Conservation (phyloP, 2,113 vertebrate species). For the Channa maculata region DNA sequence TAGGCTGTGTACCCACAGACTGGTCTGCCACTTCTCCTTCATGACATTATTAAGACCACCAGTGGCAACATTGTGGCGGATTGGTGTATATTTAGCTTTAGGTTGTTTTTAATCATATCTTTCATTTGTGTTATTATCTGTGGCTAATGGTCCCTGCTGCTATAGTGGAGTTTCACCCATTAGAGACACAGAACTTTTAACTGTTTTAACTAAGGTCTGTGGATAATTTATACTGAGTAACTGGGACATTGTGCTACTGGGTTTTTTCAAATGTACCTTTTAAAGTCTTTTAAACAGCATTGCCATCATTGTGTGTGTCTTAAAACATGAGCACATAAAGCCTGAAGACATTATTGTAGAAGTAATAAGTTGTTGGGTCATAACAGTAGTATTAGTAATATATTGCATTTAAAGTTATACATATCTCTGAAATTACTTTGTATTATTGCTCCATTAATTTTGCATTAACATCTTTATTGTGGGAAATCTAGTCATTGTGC, state of each 20-base stretch:
- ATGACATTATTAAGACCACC: too few species aligned
- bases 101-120: too few species aligned
- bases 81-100: too few species aligned
- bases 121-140: too few species aligned
- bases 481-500: not conserved
- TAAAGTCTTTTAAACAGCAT: not conserved
- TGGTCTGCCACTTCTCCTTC: too few species aligned
- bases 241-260: not conserved
- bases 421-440: not conserved
- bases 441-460: not conserved
- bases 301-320: not conserved
- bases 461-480: not conserved
- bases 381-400: not conserved
- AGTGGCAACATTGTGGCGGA: too few species aligned
- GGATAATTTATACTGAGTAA: too few species aligned
- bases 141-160: too few species aligned
- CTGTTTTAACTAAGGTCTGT: too few species aligned
- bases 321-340: not conserved
- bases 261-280: not conserved
- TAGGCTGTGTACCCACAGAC: too few species aligned
- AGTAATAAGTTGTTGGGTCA: not conserved
- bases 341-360: not conserved
- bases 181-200: too few species aligned
- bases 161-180: too few species aligned
- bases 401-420: not conserved